Evolutionary conservation across 2,888 invertebrate species (phyloP).

Genomic region (Drosophila neotestacea): DNA sequence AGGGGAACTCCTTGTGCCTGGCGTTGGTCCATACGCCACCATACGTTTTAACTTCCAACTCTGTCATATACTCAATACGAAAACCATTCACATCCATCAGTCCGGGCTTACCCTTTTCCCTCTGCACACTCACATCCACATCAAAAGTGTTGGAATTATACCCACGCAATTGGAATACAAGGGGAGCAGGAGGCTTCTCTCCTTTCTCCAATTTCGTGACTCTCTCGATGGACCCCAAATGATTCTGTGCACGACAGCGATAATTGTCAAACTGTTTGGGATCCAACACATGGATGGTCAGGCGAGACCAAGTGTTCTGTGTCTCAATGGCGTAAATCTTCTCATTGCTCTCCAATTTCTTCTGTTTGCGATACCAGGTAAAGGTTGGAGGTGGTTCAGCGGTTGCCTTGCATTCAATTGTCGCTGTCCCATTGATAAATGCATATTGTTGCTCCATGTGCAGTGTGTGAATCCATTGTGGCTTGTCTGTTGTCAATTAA

Average conservation of each 20-base stretch:
- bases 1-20: conserved; percentile 82
- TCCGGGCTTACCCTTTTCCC: conserved; percentile 63
- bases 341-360: conserved; percentile 80
- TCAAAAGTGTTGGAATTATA: conserved; percentile 85
- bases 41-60: conserved; percentile 82
- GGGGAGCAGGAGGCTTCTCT: conserved; percentile 86
- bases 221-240: conserved; percentile 86
- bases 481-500: conserved; percentile 80
- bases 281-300: conserved; percentile 81
- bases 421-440: conserved; percentile 86
- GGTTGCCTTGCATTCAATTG: conserved; percentile 87
- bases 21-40: conserved; percentile 85
- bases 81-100: conserved; percentile 84
- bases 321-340: conserved; percentile 78
- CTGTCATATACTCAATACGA: conserved; percentile 84
- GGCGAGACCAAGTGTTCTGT: conserved; percentile 81
- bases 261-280: conserved; percentile 86
- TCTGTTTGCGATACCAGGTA: conserved; percentile 85
- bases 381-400: conserved; percentile 87
- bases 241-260: conserved; percentile 86
- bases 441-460: conserved; percentile 80
- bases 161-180: conserved; percentile 82
- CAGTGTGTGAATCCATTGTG: conserved; percentile 80
- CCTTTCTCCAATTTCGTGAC: conserved; percentile 86
- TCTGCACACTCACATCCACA: conserved; percentile 83